phyloP scores from a whole-genome alignment of 2,113 vertebrate genomes.

The Mastomys natalensis region DNA sequence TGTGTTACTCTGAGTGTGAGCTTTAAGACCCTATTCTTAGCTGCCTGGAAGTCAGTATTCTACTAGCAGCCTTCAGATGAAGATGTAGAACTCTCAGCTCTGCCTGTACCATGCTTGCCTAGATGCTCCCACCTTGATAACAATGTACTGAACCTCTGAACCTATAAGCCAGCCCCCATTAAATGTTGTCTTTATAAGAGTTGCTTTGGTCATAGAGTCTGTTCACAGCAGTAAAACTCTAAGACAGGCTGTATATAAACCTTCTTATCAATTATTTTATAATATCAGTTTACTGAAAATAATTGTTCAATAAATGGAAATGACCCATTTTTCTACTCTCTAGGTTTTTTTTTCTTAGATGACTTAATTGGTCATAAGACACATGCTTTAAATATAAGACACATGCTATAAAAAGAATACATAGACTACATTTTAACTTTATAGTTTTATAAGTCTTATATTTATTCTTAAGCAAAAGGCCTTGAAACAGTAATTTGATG shows the following conservation, averaged over 20 bases:
- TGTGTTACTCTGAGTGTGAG: too few relatives aligned
- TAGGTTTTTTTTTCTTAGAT: not conserved
- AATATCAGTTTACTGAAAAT: not conserved
- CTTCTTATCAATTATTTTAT: slow-evolving; percentile 5
- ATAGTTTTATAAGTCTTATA: not conserved
- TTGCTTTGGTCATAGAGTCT: too few relatives aligned
- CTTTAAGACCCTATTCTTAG: too few relatives aligned
- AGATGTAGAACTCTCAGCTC: too few relatives aligned
- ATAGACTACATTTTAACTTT: not conserved
- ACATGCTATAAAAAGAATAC: not conserved
- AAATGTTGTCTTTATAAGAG: too few relatives aligned
- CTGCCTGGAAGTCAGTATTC: too few relatives aligned
- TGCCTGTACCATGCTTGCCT: too few relatives aligned
- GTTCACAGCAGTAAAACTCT: too few relatives aligned
- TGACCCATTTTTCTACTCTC: not conserved
- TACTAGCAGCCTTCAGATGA: too few relatives aligned
- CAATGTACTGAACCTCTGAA: too few relatives aligned
- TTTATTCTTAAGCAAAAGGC: not conserved
- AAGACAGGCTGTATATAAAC: not conserved
- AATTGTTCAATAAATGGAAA: not conserved
- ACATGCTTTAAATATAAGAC: not conserved
- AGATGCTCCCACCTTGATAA: too few relatives aligned
- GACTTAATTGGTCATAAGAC: not conserved
- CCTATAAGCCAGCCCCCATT: too few relatives aligned
- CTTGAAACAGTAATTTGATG: not conserved